These are phyloP conservation scores for Meteorus colon DNA, from an alignment of 2,888 invertebrate species.

Conservation along the genomic window DNA sequence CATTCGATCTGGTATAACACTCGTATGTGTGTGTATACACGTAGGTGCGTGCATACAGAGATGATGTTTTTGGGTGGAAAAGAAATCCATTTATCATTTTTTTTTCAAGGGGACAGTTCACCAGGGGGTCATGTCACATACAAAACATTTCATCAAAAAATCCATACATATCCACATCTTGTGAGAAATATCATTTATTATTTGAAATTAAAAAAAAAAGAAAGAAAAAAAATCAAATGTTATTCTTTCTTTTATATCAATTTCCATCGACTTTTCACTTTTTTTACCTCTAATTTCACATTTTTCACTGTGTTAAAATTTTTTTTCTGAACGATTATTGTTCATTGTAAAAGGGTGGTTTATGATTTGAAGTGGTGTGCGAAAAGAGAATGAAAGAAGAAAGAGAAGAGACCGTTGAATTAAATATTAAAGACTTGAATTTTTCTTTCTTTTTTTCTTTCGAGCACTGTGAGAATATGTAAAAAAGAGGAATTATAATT, in stretches of 20 bases:
- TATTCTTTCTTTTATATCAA: background rate
- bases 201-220: background rate
- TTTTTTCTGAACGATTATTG: background rate
- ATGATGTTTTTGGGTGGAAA: conserved; percentile 1
- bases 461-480: background rate
- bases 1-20: conserved; percentile 3
- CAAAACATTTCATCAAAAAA: conserved; percentile 18
- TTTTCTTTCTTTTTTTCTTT: background rate
- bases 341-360: background rate
- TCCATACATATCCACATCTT: background rate
- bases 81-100: conserved; percentile 68
- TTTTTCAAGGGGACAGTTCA: background rate
- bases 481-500: background rate
- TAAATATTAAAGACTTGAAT: background rate
- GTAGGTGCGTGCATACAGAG: background rate
- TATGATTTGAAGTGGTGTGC: background rate
- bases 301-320: background rate
- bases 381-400: background rate
- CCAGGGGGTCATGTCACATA: conserved; percentile 14
- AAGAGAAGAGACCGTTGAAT: background rate
- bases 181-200: background rate
- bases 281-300: background rate
- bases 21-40: background rate
- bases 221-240: background rate
- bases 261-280: background rate